Conservation (phyloP, 2,113 vertebrate genomes). For the Mus musculus region GRCm39 chr10:118142001-118142500, state of each 20-base stretch:
- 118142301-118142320: neutral
- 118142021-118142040: too few relatives aligned
- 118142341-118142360: neutral
- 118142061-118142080: too few relatives aligned
- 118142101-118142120: neutral
- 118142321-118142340: too few relatives aligned
- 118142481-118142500: neutral
- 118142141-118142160: neutral
- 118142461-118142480: neutral
- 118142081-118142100: neutral
- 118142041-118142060: too few relatives aligned
- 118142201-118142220: neutral
- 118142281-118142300: neutral
- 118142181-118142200: neutral
- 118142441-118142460: slow-evolving; percentile 12
- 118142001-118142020: too few relatives aligned
- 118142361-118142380: too few relatives aligned
- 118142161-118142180: neutral
- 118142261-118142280: neutral
- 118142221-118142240: neutral
- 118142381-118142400: neutral
- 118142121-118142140: neutral
- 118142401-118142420: neutral
- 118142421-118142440: slow-evolving; percentile 5
- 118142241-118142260: neutral